Evolutionary conservation across 2,113 vertebrate species (phyloP).

Genomic region (Hemicordylus capensis): DNA sequence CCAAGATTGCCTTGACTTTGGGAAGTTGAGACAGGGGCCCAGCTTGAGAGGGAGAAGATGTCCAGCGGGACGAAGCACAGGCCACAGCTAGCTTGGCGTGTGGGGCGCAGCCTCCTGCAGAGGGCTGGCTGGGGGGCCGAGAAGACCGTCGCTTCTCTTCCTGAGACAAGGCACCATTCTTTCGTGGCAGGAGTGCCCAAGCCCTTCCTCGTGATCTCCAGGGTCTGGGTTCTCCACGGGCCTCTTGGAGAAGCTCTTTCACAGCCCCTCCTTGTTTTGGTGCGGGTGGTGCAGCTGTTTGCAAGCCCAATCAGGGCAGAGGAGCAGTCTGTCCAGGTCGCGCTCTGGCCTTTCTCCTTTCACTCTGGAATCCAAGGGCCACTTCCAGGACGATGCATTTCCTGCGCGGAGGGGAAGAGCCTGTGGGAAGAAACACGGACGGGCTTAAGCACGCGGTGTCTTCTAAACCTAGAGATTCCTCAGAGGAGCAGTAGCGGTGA

Average conservation of each 20-base stretch:
- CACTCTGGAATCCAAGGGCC: not conserved
- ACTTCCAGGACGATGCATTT: not conserved
- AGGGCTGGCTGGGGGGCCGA: not conserved
- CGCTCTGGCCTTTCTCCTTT: slow-evolving; percentile 9
- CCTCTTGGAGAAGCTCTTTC: slow-evolving; percentile 37
- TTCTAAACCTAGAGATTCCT: too few relatives aligned
- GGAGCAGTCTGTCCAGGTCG: not conserved
- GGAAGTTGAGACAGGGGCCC: slow-evolving; percentile 32
- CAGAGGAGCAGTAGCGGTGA: too few relatives aligned
- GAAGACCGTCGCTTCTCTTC: not conserved
- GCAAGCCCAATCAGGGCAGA: not conserved
- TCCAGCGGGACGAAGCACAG: too few relatives aligned
- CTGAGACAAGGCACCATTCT: slow-evolving; percentile 1
- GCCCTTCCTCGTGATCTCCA: slow-evolving; percentile 12
- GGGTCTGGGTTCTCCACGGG: not conserved
- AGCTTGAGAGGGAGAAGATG: slow-evolving; percentile 40
- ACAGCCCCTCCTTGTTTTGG: slow-evolving; percentile 26
- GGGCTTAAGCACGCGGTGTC: too few relatives aligned
- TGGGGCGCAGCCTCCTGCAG: not conserved
- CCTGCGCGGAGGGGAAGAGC: not conserved
- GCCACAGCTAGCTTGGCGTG: too few relatives aligned
- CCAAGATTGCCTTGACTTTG: not conserved
- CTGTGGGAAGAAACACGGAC: too few relatives aligned
- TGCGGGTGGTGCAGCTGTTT: not conserved
- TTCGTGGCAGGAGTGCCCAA: slow-evolving; percentile 28